These are phyloP conservation scores for Anadara kagoshimensis DNA, from an alignment of 1,140 invertebrate species.

Conservation along the genomic window DNA sequence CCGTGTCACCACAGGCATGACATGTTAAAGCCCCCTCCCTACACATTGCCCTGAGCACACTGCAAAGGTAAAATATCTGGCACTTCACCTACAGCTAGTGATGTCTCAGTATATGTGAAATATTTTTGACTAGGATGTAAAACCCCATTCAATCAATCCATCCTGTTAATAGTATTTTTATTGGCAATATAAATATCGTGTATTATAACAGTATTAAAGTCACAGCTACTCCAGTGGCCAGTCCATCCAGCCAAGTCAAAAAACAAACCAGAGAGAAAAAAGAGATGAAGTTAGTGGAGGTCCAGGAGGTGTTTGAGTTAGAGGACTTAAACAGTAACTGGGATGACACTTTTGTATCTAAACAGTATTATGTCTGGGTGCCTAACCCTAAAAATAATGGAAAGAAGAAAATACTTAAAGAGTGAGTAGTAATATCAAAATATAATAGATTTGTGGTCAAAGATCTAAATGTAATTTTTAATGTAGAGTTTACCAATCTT, in stretches of 20 bases:
- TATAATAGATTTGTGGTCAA: no score
- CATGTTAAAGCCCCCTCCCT: no score
- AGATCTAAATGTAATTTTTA: no score
- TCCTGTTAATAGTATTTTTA: background rate
- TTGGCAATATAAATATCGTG: no score
- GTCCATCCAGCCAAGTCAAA: slow-evolving; percentile 9
- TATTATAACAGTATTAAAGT: slow-evolving; percentile 4
- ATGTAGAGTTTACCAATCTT: no score
- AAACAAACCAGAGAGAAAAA: slow-evolving; percentile 12
- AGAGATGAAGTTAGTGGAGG: slow-evolving; percentile 53
- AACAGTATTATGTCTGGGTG: slow-evolving; percentile 65
- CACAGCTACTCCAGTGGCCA: background rate
- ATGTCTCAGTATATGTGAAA: background rate
- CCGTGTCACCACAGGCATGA: no score
- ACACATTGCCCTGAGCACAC: no score
- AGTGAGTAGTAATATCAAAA: no score
- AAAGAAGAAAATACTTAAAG: background rate
- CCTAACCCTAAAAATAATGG: slow-evolving; percentile 53
- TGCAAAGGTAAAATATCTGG: no score
- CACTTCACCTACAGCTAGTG: no score
- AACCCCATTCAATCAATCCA: no score
- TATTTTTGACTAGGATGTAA: background rate
- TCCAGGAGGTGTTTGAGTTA: slow-evolving; percentile 66
- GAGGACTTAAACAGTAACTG: slow-evolving; percentile 60
- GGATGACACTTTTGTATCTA: slow-evolving; percentile 64